A percentile compares a stretch with the other conserved stretches of the same genome.
phyloP scores from a whole-genome alignment of 1,140 invertebrate species.

The Telenomus remus region DNA sequence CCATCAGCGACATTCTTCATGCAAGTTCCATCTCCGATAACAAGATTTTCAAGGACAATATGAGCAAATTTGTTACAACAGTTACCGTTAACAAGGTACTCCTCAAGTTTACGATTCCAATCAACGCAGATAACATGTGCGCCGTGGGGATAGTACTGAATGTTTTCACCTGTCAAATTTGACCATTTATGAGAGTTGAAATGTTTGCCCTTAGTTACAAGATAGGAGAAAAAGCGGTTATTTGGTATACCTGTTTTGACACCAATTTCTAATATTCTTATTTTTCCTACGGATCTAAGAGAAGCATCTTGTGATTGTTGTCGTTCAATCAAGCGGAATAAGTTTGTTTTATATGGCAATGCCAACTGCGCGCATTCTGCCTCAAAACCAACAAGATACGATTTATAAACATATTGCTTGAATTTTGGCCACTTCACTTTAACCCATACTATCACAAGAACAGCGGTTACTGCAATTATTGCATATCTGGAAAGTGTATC shows the following conservation, averaged over 20 bases:
- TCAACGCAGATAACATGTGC: constrained; percentile 67
- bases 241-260: constrained; percentile 67
- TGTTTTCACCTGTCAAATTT: constrained; percentile 64
- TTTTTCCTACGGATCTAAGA: constrained; percentile 57
- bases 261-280: constrained; percentile 69
- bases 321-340: constrained; percentile 60
- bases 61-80: constrained; percentile 66
- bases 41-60: constrained; percentile 63
- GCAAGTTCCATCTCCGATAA: constrained; percentile 66
- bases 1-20: constrained; percentile 60
- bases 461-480: constrained; percentile 38
- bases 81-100: constrained; percentile 63
- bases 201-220: no score
- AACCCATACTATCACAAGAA: constrained; percentile 49
- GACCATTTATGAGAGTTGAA: no score
- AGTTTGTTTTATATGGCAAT: constrained; percentile 52
- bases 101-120: constrained; percentile 64
- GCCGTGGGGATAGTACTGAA: constrained; percentile 67
- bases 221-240: no score
- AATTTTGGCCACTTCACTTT: constrained; percentile 61
- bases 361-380: constrained; percentile 65
- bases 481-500: constrained; percentile 64
- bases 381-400: constrained; percentile 67
- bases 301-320: constrained; percentile 58
- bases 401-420: constrained; percentile 57